Percentiles rank a stretch among this genome's conserved stretches.
Evolutionary conservation across 64 coral and sea anemone species (phyloP).

Genomic region (Actinia equina): DNA sequence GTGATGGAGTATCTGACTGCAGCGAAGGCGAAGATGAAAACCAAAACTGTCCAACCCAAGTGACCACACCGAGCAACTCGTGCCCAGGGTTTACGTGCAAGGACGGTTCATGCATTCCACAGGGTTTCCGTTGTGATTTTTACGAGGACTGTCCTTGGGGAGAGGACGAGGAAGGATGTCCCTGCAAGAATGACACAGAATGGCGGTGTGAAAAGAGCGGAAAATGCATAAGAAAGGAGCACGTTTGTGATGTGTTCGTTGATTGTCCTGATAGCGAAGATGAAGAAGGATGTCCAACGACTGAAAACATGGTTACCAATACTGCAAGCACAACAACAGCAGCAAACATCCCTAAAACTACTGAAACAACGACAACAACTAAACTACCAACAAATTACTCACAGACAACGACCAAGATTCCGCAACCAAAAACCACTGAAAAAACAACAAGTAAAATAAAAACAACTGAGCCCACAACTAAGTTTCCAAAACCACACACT

Average conservation of each 20-base stretch:
- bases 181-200: constrained; percentile 34
- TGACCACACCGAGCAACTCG: constrained; percentile 11
- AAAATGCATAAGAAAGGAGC: constrained; percentile 17
- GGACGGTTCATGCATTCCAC: constrained; percentile 49
- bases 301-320: constrained; percentile 9
- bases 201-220: constrained; percentile 22
- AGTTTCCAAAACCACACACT: neutral
- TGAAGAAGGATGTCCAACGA: constrained; percentile 33
- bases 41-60: constrained; percentile 45
- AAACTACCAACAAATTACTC: no score
- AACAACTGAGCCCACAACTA: neutral
- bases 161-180: constrained; percentile 66
- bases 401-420: neutral
- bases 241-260: constrained; percentile 32
- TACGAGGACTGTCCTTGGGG: constrained; percentile 57
- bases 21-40: constrained; percentile 54
- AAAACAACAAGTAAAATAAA: neutral
- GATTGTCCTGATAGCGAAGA: constrained; percentile 49
- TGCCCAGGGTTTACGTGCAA: constrained; percentile 59
- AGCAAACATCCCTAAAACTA: neutral
- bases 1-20: constrained; percentile 62
- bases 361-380: constrained; percentile 1
- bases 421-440: neutral
- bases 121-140: constrained; percentile 40
- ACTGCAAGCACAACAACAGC: neutral